Percentiles rank a stretch among this genome's conserved stretches.
Evolutionary conservation across 2,113 vertebrate species (phyloP).

Genomic region (Dendropsophus ebraccatus): DNA sequence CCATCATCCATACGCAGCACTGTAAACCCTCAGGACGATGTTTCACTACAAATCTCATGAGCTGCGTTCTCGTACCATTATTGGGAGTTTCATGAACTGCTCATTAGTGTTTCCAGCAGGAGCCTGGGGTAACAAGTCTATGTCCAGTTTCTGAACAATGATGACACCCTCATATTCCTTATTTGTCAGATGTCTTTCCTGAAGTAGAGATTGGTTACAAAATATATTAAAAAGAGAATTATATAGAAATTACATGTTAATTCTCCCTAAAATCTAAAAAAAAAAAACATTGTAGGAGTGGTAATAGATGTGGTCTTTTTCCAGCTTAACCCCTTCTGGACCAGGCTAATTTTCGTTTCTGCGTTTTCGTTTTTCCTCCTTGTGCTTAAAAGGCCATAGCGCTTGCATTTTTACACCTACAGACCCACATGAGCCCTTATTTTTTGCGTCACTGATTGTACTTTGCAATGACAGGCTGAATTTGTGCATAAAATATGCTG

Average conservation of each 20-base stretch:
- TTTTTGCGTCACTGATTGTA: too few relatives aligned
- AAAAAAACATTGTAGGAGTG: background rate
- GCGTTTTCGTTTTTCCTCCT: too few relatives aligned
- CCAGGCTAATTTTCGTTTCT: too few relatives aligned
- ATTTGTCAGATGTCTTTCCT: background rate
- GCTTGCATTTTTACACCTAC: too few relatives aligned
- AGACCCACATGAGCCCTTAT: too few relatives aligned
- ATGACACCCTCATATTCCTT: background rate
- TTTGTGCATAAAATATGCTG: too few relatives aligned
- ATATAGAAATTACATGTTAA: background rate
- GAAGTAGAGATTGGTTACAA: background rate
- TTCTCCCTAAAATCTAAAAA: background rate
- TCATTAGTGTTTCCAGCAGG: background rate
- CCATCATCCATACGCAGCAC: background rate
- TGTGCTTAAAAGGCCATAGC: too few relatives aligned
- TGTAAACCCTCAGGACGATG: background rate
- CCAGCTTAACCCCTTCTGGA: too few relatives aligned
- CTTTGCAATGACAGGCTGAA: too few relatives aligned
- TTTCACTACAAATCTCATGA: constrained; percentile 14
- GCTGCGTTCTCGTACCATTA: background rate
- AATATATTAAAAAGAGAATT: background rate
- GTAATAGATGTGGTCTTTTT: background rate
- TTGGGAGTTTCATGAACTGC: constrained; percentile 5
- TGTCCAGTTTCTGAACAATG: background rate
- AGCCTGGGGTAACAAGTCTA: background rate